These are phyloP conservation scores for Neuroterus valhalla DNA, from an alignment of 1,140 invertebrate species.

Conservation along the genomic window DNA sequence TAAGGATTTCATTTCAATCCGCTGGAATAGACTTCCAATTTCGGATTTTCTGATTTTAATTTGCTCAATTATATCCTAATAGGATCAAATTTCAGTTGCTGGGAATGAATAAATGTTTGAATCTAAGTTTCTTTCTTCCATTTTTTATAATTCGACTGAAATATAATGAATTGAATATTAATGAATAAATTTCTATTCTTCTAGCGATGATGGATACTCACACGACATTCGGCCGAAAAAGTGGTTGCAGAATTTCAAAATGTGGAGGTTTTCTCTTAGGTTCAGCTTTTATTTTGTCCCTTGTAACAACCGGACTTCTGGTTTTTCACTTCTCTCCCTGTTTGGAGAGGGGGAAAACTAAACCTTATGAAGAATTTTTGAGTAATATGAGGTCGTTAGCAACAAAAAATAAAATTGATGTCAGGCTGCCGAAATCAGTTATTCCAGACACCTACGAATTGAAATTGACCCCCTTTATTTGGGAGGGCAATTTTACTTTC, in stretches of 20 bases:
- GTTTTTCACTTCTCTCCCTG: conserved; percentile 83
- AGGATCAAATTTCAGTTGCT: too few species aligned
- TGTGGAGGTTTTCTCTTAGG: conserved; percentile 73
- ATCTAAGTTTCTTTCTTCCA: too few species aligned
- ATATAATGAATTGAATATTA: too few species aligned
- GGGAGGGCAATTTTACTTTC: conserved; percentile 85
- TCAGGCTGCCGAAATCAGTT: conserved; percentile 81
- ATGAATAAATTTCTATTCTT: too few species aligned
- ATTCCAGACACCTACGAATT: conserved; percentile 82
- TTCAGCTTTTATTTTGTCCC: conserved; percentile 73
- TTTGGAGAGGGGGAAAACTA: conserved; percentile 60
- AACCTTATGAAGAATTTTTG: conserved; percentile 52
- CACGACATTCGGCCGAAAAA: conserved; percentile 69
- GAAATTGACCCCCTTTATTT: conserved; percentile 82
- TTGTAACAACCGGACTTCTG: conserved; percentile 79
- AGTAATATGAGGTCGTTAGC: conserved; percentile 57
- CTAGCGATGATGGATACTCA: conserved; percentile 70
- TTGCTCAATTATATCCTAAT: too few species aligned
- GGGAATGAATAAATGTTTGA: too few species aligned
- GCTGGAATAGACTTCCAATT: too few species aligned
- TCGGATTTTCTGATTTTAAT: too few species aligned
- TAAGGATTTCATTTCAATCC: too few species aligned
- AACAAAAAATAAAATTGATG: conserved; percentile 75
- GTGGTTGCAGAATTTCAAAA: conserved; percentile 72
- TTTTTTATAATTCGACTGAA: too few species aligned